Conservation (phyloP, 2,797 vertebrate species). For the Smutsia gigantea region DNA sequence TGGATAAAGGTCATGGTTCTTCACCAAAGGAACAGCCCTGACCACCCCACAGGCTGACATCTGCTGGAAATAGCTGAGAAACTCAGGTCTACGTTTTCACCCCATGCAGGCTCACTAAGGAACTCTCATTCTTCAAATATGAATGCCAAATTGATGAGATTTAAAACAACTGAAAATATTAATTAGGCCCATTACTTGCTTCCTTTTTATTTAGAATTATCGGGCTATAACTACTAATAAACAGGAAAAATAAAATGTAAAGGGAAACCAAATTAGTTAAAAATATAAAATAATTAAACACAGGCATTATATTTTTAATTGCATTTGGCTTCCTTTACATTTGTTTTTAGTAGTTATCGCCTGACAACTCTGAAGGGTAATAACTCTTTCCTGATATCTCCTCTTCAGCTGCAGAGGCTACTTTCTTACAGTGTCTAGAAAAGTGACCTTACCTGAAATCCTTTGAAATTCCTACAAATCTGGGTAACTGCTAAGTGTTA, state of each 20-base stretch:
- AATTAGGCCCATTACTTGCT: neutral
- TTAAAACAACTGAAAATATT: neutral
- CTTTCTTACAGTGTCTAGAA: neutral
- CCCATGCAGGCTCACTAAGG: neutral
- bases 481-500: neutral
- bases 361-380: neutral
- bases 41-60: neutral
- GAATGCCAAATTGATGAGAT: neutral
- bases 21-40: constrained; percentile 59
- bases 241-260: neutral
- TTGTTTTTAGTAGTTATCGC: neutral
- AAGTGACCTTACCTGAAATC: constrained; percentile 1
- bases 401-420: neutral
- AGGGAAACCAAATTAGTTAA: neutral
- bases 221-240: neutral
- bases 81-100: neutral
- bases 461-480: neutral
- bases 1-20: constrained; percentile 35
- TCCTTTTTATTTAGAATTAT: neutral
- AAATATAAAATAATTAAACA: neutral
- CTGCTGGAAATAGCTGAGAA: constrained; percentile 48
- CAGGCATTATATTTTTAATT: neutral
- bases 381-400: neutral
- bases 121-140: neutral
- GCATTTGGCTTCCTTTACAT: neutral